A percentile compares a stretch with the other conserved stretches of the same genome.
Evolutionary conservation across 2,888 invertebrate genomes (phyloP).

Genomic region (Melikaiella ostensackeni): DNA sequence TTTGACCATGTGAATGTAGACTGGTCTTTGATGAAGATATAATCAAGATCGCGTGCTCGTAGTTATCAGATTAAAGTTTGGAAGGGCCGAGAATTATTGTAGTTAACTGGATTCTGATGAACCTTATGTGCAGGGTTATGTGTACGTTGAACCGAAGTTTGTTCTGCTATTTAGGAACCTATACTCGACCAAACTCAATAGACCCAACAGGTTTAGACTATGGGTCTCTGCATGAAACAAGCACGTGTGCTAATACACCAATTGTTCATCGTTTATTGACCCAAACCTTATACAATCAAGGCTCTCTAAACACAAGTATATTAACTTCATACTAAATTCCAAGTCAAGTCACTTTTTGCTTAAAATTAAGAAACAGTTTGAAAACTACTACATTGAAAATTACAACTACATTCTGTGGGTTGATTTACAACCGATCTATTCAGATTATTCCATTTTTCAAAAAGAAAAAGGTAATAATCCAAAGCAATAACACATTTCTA

Average conservation of each 20-base stretch:
- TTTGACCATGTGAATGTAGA: conserved; percentile 6
- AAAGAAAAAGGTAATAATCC: too few species aligned
- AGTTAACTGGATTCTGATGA: conserved; percentile 69
- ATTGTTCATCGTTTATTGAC: conserved; percentile 14
- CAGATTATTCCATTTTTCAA: too few species aligned
- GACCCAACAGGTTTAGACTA: conserved; percentile 19
- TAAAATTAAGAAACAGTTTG: too few species aligned
- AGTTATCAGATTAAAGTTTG: conserved; percentile 73
- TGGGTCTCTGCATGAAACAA: conserved; percentile 1
- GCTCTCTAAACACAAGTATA: neutral
- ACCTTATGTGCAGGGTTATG: conserved; percentile 54
- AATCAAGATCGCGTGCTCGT: conserved; percentile 70
- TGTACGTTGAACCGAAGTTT: conserved; percentile 53
- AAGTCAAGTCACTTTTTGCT: too few species aligned
- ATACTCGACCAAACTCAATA: conserved; percentile 7
- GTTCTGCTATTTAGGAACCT: conserved; percentile 44
- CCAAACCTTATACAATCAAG: neutral
- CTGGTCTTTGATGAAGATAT: conserved; percentile 66
- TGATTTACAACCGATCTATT: too few species aligned
- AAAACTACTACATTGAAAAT: too few species aligned
- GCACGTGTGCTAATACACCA: conserved; percentile 19
- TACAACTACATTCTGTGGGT: too few species aligned
- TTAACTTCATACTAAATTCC: neutral
- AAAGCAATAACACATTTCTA: too few species aligned
- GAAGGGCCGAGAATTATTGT: conserved; percentile 54